phyloP scores from a whole-genome alignment of 2,888 invertebrate species.

The Gnatocerus cornutus region DNA sequence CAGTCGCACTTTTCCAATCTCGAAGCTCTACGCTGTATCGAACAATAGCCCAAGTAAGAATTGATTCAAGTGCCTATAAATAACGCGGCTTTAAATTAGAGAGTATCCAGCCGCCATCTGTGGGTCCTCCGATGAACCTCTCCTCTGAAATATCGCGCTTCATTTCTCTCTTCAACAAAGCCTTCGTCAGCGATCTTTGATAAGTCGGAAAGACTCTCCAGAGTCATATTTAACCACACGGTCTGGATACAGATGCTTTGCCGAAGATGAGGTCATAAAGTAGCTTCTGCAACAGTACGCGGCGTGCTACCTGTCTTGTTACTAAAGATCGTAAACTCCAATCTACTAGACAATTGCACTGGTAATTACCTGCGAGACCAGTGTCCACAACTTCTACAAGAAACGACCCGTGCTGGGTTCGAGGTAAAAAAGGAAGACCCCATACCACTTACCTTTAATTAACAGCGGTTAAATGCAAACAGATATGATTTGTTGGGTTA shows the following conservation, averaged over 20 bases:
- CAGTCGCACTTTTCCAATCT: not conserved
- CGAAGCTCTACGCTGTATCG: slow-evolving; percentile 12
- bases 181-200: slow-evolving; percentile 1
- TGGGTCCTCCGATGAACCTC: slow-evolving; percentile 16
- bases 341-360: slow-evolving; percentile 44
- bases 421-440: slow-evolving; percentile 4
- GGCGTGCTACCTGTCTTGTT: slow-evolving; percentile 47
- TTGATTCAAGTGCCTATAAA: slow-evolving; percentile 41
- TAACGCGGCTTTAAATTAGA: slow-evolving; percentile 31
- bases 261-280: slow-evolving; percentile 43
- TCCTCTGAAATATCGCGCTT: not conserved
- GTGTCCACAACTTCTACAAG: slow-evolving; percentile 24
- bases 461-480: slow-evolving; percentile 10
- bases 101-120: slow-evolving; percentile 44
- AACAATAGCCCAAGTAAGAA: slow-evolving; percentile 21
- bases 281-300: slow-evolving; percentile 25
- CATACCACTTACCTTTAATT: slow-evolving; percentile 18
- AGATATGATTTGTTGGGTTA: slow-evolving; percentile 12
- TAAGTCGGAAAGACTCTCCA: slow-evolving; percentile 19
- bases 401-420: slow-evolving; percentile 6
- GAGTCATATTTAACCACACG: slow-evolving; percentile 11
- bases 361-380: slow-evolving; percentile 40
- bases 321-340: slow-evolving; percentile 42
- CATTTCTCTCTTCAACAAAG: slow-evolving; percentile 3
- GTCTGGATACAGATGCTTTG: not conserved